These are phyloP conservation scores for Calyptommatus sinebrachiatus DNA, from an alignment of 2,113 vertebrate species.

Conservation along the genomic window DNA sequence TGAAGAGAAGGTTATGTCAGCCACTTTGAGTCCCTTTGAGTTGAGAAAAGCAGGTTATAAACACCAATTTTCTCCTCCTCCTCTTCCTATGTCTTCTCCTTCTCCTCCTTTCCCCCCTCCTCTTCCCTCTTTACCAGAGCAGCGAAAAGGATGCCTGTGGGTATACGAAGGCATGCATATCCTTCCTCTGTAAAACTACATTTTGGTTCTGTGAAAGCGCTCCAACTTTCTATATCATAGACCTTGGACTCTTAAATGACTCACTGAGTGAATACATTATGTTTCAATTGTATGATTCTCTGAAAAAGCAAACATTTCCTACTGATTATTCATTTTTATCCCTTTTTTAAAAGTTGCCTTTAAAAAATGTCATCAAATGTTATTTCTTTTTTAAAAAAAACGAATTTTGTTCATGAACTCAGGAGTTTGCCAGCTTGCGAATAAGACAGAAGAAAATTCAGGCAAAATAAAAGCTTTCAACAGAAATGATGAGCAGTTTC, in stretches of 20 bases:
- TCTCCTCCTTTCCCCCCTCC: no score
- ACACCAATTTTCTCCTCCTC: no score
- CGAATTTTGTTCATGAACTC: slow-evolving; percentile 16
- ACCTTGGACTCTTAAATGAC: background rate
- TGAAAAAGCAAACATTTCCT: background rate
- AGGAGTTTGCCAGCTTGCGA: slow-evolving; percentile 97
- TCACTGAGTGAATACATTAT: background rate
- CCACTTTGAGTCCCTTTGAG: no score
- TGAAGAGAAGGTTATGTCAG: no score
- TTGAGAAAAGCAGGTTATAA: no score
- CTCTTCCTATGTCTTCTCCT: no score
- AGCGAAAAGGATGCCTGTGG: background rate
- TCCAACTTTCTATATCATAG: background rate
- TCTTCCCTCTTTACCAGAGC: background rate
- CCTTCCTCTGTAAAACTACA: background rate
- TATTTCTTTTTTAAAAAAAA: background rate
- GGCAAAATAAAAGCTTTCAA: slow-evolving; percentile 90
- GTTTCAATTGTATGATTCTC: background rate
- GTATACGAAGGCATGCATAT: background rate
- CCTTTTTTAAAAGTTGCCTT: background rate
- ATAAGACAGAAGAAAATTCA: slow-evolving; percentile 90
- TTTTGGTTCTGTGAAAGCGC: background rate
- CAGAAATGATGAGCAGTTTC: slow-evolving; percentile 95
- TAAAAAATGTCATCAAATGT: background rate
- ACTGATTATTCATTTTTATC: background rate